phyloP scores from a whole-genome alignment of 53 echinoderm and acorn worm genomes.

The Hippasteria phrygiana region DNA sequence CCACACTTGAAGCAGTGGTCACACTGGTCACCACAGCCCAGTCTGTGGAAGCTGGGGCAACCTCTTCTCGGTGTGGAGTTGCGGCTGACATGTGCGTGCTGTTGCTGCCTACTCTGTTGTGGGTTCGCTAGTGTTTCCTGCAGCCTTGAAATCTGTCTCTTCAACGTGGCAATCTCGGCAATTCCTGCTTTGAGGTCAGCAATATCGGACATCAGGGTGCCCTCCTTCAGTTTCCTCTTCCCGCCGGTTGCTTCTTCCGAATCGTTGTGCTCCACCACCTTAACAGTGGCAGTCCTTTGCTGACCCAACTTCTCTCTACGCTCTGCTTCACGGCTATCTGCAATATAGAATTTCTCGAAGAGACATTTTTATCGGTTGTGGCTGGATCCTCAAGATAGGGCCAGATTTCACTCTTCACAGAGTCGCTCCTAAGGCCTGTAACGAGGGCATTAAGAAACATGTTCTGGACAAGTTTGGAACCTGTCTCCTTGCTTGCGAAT shows the following conservation, averaged over 20 bases:
- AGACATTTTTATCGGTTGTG: conserved; percentile 48
- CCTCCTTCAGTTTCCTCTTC: not conserved
- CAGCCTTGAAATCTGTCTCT: not conserved
- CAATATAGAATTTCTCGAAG: conserved; percentile 20
- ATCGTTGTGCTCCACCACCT: not conserved
- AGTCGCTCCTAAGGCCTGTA: conserved; percentile 60
- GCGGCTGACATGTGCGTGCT: no score
- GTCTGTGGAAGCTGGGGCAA: not conserved
- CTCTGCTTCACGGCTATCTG: conserved; percentile 50
- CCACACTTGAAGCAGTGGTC: conserved; percentile 62
- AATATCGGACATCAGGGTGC: not conserved
- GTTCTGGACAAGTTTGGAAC: conserved; percentile 23
- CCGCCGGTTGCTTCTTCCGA: not conserved
- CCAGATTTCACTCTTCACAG: conserved; percentile 54
- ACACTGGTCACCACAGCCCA: conserved; percentile 6
- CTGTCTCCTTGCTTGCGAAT: conserved; percentile 27
- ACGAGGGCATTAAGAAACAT: conserved; percentile 64
- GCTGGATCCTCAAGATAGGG: conserved; percentile 32
- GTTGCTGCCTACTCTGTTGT: not conserved
- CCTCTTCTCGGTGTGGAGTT: not conserved
- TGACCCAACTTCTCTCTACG: not conserved
- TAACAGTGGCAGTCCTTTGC: not conserved
- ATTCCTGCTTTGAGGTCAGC: conserved; percentile 23
- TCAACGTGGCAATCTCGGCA: not conserved
- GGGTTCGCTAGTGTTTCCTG: no score